Conservation (phyloP, 2,113 vertebrate genomes). For the Erythrocebus patas region DNA sequence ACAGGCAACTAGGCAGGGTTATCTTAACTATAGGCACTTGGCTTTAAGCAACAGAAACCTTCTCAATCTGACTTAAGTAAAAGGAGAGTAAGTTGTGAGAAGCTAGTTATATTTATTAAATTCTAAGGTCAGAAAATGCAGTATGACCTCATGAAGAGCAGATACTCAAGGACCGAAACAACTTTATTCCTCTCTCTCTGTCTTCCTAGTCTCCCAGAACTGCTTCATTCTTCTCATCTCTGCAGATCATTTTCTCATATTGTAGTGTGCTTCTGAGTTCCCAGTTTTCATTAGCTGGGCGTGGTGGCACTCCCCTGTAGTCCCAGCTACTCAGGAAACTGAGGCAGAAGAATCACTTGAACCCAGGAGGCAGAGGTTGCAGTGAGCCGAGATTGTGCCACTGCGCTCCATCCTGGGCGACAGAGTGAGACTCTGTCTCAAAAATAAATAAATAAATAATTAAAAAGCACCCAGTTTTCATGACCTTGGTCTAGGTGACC, state of each 20-base stretch:
- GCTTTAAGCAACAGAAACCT: conserved; percentile 9
- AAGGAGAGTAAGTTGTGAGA: neutral
- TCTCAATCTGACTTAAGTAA: conserved; percentile 11
- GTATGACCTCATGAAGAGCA: neutral
- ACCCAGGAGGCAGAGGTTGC: too few relatives aligned
- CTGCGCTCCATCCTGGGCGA: too few relatives aligned
- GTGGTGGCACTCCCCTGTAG: too few relatives aligned
- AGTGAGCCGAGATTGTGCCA: too few relatives aligned
- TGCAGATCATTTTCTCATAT: conserved; percentile 8
- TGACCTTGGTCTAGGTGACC: neutral
- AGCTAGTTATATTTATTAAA: neutral
- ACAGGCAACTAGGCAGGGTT: neutral
- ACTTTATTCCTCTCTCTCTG: neutral
- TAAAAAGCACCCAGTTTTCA: neutral
- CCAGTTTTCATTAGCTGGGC: too few relatives aligned
- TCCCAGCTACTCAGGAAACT: too few relatives aligned
- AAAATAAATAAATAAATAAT: too few relatives aligned
- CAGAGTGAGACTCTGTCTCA: too few relatives aligned
- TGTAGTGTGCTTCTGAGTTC: neutral
- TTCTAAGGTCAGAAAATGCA: neutral
- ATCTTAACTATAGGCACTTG: neutral
- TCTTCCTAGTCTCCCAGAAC: neutral
- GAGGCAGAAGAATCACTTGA: too few relatives aligned
- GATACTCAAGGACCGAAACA: neutral
- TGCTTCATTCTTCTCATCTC: conserved; percentile 31